Base-by-base conservation (phyloP, 2,113 vertebrate species). In the Smithornis capensis region DNA sequence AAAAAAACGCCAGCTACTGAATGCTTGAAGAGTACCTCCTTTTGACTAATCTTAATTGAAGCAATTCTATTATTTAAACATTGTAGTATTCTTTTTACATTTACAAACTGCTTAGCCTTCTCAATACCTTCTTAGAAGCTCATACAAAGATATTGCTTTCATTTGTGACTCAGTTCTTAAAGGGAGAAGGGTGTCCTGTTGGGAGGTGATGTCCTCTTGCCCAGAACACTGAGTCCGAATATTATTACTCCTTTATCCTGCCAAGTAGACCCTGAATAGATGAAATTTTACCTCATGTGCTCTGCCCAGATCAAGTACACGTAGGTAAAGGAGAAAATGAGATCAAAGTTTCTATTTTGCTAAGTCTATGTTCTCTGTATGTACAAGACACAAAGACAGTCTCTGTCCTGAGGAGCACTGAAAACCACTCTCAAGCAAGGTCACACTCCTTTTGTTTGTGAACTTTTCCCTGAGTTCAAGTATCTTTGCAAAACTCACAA, bases 181-280 rank as follows among this genome's bases (percentile, higher is more conserved):
- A 78, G 33, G 70, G 35, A 78, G 60, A 81, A 74, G 27, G 19
- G 45, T 35, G 50, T 14, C 68, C 47, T 81, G 38, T 56, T 50
- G 77, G 21, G 69, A 89, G 60, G 73, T 78, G 71, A 75, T n/a
- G 69, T 94, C 80, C 83, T 93, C 90, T 90, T 57, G 33, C 91
- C 37, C 68, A 24, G 17, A 65, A 77, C 76, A 69, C 33, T 4
- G 35, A 79, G 45, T 85, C 18, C 25, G 44, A 7, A 33, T 40
- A 44, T 64, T 75, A 44, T n/a, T 64, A 56, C 40, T 83, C 40
- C 42, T 94, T 91, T 86, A 42, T 91, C 50, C 81, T 88, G 38
- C 59, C 65, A 28, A 69, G n/a, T 12, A 67, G 63, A 64, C 31
- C 50, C 33, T 53, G 75, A 90, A 60, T 21, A 83, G 57, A 44